phyloP scores from a whole-genome alignment of 2,797 vertebrate genomes.

The Peromyscus aztecus region DNA sequence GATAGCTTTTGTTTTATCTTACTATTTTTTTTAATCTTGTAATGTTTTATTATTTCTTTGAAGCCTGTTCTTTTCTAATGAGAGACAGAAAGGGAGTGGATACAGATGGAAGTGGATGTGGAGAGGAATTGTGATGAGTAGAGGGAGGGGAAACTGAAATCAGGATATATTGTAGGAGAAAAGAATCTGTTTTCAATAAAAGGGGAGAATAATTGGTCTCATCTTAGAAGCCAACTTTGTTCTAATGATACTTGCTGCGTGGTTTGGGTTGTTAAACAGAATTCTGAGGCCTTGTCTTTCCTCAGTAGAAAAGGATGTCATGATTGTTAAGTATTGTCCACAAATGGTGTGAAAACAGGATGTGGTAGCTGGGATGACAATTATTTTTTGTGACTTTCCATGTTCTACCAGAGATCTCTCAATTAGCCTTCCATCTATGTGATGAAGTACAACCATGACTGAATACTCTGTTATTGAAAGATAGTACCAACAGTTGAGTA shows the following conservation, averaged over 20 bases:
- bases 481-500: constrained; percentile 76
- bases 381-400: constrained; percentile 57
- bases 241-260: background rate
- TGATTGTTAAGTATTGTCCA: background rate
- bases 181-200: background rate
- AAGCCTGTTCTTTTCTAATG: too few species aligned
- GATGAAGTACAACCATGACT: constrained; percentile 69
- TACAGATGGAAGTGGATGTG: background rate
- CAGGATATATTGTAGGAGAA: background rate
- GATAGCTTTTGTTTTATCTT: background rate
- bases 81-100: background rate
- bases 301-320: background rate
- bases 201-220: background rate
- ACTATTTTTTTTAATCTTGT: background rate
- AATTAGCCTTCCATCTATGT: constrained; percentile 22
- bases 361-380: background rate
- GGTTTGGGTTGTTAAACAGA: background rate
- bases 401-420: constrained; percentile 41
- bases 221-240: background rate
- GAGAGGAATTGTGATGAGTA: too few species aligned
- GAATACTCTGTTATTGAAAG: constrained; percentile 73
- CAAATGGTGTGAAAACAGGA: background rate
- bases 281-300: background rate
- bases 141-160: background rate
- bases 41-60: background rate